A percentile compares a stretch with the other conserved stretches of the same genome.
Evolutionary conservation across 2,797 vertebrate species (phyloP).

Genomic region (Vespertilio murinus): DNA sequence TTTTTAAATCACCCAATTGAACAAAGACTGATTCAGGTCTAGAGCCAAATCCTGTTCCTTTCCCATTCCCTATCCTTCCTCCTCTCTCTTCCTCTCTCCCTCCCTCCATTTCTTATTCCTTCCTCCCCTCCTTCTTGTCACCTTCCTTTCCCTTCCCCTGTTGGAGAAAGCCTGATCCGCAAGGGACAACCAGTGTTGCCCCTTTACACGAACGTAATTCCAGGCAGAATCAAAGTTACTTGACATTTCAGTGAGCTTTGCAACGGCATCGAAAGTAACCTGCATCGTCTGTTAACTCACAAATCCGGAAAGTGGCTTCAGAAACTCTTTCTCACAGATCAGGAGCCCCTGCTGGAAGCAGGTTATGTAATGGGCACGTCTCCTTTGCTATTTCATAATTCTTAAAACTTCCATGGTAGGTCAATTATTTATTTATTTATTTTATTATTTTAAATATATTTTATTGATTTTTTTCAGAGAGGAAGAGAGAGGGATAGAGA

Average conservation of each 20-base stretch:
- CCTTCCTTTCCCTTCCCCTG: not conserved
- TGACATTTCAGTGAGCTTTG: not conserved
- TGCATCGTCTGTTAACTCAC: not conserved
- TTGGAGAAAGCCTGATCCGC: not conserved
- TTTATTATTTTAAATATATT: no score
- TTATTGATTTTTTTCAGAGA: no score
- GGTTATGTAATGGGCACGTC: not conserved
- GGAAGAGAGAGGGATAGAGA: no score
- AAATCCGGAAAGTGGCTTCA: not conserved
- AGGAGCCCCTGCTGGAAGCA: not conserved
- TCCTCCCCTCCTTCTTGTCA: not conserved
- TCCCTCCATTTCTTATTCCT: not conserved
- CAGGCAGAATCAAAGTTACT: not conserved
- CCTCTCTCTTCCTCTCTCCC: not conserved
- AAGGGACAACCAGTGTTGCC: not conserved
- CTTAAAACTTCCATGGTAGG: not conserved
- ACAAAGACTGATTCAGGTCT: not conserved
- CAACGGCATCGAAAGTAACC: not conserved
- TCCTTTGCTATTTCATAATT: not conserved
- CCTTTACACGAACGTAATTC: not conserved
- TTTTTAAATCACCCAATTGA: not conserved
- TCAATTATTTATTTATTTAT: not conserved
- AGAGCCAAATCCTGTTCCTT: not conserved
- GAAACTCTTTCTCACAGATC: not conserved
- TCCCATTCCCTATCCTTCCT: not conserved